Conservation (phyloP, 2,113 vertebrate species). For the Pseudorhombus dupliciocellatus region DNA sequence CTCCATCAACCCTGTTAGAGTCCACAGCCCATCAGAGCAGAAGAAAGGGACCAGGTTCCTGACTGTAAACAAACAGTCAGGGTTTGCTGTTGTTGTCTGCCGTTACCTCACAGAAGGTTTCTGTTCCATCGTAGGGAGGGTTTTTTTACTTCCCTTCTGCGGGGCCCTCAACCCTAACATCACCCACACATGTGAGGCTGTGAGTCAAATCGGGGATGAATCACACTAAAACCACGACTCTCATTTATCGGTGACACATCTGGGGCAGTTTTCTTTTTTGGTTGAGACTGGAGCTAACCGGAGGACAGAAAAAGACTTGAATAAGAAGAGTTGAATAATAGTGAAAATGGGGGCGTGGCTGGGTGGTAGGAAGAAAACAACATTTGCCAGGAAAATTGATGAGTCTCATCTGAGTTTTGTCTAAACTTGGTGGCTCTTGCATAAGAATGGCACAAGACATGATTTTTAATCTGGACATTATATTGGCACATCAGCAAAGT, state of each 20-base stretch:
- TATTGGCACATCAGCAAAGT: constrained; percentile 7
- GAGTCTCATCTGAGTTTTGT: constrained; percentile 18
- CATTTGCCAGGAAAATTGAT: not conserved
- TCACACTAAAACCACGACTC: constrained; percentile 53
- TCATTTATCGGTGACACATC: constrained; percentile 68
- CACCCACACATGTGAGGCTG: constrained; percentile 51
- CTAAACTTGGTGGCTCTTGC: not conserved
- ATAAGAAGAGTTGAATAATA: constrained; percentile 18
- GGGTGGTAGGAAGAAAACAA: not conserved
- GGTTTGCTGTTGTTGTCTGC: constrained; percentile 32
- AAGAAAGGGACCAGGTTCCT: constrained; percentile 1
- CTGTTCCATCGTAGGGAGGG: constrained; percentile 35
- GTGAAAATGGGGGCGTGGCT: not conserved
- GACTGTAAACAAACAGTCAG: constrained; percentile 68
- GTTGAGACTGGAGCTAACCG: constrained; percentile 10
- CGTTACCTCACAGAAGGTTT: constrained; percentile 41
- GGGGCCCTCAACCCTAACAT: constrained; percentile 38
- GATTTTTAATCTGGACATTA: constrained; percentile 20
- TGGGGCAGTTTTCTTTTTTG: constrained; percentile 14
- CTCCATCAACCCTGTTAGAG: constrained; percentile 5
- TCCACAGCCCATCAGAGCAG: constrained; percentile 23
- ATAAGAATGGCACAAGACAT: not conserved
- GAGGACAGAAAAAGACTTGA: not conserved
- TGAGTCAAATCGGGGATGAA: constrained; percentile 73
- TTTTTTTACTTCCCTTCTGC: constrained; percentile 46